phyloP scores from a whole-genome alignment of 2,113 vertebrate genomes.

The Manacus vitellinus region DNA sequence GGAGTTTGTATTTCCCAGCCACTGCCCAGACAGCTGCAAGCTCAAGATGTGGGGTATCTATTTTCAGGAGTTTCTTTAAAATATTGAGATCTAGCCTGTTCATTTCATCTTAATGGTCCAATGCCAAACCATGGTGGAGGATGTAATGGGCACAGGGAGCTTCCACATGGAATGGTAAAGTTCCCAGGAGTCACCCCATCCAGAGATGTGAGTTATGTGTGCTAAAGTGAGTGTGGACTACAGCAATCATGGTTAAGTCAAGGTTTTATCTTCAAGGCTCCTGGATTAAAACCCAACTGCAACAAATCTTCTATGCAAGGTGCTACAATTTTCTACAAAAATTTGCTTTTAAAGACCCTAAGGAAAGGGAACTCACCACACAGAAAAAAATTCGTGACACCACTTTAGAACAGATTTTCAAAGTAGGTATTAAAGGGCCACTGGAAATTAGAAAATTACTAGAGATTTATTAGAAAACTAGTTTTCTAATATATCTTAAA shows the following conservation, averaged over 20 bases:
- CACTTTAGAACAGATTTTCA: background rate
- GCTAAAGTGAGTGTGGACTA: background rate
- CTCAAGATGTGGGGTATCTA: background rate
- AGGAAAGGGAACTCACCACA: background rate
- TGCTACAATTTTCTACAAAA: background rate
- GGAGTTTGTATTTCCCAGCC: background rate
- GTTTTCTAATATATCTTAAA: background rate
- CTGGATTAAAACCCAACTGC: background rate
- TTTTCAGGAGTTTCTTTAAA: background rate
- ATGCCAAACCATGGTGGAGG: background rate
- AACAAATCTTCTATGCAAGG: background rate
- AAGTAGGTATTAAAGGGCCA: background rate
- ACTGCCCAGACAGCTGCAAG: background rate
- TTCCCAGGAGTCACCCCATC: background rate
- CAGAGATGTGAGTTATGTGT: background rate
- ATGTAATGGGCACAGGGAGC: background rate
- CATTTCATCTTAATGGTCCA: background rate
- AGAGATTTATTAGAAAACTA: background rate
- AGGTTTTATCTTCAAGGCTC: background rate
- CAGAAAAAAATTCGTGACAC: background rate
- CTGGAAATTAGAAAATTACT: background rate
- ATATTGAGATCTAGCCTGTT: background rate
- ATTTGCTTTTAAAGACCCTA: background rate
- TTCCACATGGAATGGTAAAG: background rate
- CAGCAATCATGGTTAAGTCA: background rate